Evolutionary conservation across 2,888 invertebrate species (phyloP).

Genomic region (Aphodius granarius): DNA sequence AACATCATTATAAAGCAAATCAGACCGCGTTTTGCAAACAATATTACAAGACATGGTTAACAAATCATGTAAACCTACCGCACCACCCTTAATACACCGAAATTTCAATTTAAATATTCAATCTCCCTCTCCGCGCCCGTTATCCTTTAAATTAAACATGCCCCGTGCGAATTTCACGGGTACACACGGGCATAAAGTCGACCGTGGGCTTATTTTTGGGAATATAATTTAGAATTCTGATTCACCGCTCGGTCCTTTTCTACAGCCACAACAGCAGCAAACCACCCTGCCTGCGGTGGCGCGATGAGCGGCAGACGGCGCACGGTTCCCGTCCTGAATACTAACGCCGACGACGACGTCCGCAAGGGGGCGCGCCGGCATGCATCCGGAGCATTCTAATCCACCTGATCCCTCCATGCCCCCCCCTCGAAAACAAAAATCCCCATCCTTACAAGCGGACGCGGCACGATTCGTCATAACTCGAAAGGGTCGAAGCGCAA

Average conservation of each 20-base stretch:
- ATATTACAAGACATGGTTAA: not conserved
- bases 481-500: conserved; percentile 14
- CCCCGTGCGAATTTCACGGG: not conserved
- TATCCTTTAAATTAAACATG: not conserved
- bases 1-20: no score
- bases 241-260: not conserved
- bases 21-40: no score
- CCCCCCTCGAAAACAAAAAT: conserved; percentile 30
- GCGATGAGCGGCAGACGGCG: conserved; percentile 31
- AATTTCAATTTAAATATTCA: not conserved
- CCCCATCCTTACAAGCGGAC: conserved; percentile 37
- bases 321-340: conserved; percentile 35
- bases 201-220: not conserved
- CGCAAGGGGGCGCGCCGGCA: conserved; percentile 17
- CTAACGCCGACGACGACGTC: conserved; percentile 22
- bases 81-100: not conserved
- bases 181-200: not conserved
- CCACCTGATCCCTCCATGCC: conserved; percentile 13
- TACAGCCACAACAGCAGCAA: not conserved
- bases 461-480: conserved; percentile 22
- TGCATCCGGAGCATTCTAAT: conserved; percentile 18
- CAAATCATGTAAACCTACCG: not conserved
- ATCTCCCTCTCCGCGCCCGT: not conserved
- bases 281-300: not conserved
- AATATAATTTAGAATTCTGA: not conserved